Percentiles rank a stretch among this genome's conserved stretches.
phyloP scores from a whole-genome alignment of 2,797 vertebrate species.

The Falco naumanni region DNA sequence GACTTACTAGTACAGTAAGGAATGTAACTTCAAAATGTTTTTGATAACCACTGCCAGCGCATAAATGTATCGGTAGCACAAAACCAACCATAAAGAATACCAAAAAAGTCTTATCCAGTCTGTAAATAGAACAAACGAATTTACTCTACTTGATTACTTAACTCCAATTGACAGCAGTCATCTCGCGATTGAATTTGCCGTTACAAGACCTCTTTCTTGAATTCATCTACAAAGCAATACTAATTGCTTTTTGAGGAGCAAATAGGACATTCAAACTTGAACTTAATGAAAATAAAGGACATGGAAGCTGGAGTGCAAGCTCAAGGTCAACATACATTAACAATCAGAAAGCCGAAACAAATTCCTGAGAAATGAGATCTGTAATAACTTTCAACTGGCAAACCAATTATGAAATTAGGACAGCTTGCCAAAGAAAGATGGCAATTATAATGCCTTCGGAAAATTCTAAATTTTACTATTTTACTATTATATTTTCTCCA shows the following conservation, averaged over 20 bases:
- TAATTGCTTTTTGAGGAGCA: not conserved
- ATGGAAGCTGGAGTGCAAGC: not conserved
- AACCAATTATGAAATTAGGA: not conserved
- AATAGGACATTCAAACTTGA: not conserved
- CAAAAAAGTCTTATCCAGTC: not conserved
- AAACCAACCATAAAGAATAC: not conserved
- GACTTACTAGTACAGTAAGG: not conserved
- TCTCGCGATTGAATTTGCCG: rapidly evolving
- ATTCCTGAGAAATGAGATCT: not conserved
- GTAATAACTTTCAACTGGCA: not conserved
- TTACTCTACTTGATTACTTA: not conserved
- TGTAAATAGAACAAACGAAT: not conserved
- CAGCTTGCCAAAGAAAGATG: not conserved
- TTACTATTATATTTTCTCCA: not conserved
- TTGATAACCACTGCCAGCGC: not conserved
- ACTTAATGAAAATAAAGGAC: not conserved
- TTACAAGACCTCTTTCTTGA: not conserved
- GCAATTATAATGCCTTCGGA: not conserved
- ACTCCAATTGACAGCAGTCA: not conserved
- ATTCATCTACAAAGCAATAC: not conserved
- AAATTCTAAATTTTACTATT: not conserved
- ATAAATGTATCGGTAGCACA: not conserved
- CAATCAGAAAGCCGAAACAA: not conserved
- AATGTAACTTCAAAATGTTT: not conserved
- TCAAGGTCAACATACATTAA: not conserved